Base-by-base conservation (phyloP, 2,888 invertebrate genomes). In the Stictocephala bisonia region DNA sequence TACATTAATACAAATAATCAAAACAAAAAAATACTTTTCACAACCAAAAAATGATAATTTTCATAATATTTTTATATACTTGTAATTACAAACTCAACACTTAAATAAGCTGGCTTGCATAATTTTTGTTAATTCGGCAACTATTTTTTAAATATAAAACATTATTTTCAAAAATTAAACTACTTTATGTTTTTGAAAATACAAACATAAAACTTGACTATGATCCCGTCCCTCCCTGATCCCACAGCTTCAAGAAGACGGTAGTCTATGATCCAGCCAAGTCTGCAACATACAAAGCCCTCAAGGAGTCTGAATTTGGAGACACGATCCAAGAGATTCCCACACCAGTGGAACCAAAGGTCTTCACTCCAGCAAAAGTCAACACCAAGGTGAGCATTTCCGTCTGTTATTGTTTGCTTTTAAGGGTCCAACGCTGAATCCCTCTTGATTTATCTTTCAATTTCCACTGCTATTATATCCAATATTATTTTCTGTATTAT, bases 271-370 rank as follows among this genome's bases (percentile, higher is more conserved):
- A 95, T 88, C 95, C 95, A 80, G 91, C 93, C 84, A 91, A 92
- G 87, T 95, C 94, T 83, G 94, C 94, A 85, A 93, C 95, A 74
- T 94, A 90, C 88, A 92, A 91, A 87, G 93, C 93, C 81, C 89
- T 95, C 77, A 93, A 94, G 85, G 95, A 95, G 85, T 89, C 90
- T 79, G 89, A 90, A 79, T 84, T 87, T 64, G 91, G 89, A 77
- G 90, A 88, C 82, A 84, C 85, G 70, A 86, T 90, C 79, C 90
- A 90, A 76, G 93, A 93, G 85, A 89, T 91, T 80, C 88, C 88
- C 79, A 91, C 93, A 77, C 91, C 93, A 77, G 90, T 90, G 74
- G 91, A 91, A 83, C 87, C 90, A 81, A 93, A 90, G 86, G 90
- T 94, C 83, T 95, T 92, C 87, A 87, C 91, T 77, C 90, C 91